Percentiles rank a stretch among this genome's conserved stretches.
Conservation (phyloP, 2,113 vertebrate species). For the Pheucticus melanocephalus region DNA sequence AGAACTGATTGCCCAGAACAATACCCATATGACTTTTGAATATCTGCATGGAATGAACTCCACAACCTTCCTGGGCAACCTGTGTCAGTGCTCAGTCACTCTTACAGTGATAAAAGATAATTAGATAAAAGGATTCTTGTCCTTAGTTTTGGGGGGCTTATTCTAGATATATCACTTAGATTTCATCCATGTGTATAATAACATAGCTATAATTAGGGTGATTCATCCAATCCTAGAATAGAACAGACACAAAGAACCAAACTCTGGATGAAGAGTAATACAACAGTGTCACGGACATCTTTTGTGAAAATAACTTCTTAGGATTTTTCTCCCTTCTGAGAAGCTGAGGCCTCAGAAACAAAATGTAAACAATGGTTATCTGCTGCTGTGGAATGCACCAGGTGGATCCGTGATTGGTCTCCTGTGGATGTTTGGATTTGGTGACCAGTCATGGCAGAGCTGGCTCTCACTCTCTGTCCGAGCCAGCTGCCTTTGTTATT, state of each 20-base stretch:
- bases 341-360: too few species aligned
- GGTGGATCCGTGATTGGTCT: too few species aligned
- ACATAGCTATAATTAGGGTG: accelerated
- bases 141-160: not conserved
- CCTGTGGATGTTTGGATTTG: too few species aligned
- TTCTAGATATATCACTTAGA: not conserved
- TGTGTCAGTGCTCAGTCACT: not conserved
- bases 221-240: not conserved
- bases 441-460: too few species aligned
- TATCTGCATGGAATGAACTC: not conserved
- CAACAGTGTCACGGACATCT: not conserved
- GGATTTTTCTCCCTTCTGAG: too few species aligned
- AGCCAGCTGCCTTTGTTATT: too few species aligned
- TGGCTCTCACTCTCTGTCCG: too few species aligned
- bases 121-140: not conserved
- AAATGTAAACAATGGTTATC: too few species aligned
- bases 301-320: too few species aligned
- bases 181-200: not conserved
- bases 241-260: not conserved
- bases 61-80: not conserved
- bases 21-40: not conserved
- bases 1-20: accelerated
- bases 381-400: too few species aligned
- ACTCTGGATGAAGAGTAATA: not conserved
- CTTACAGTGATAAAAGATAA: not conserved